Percentiles rank a stretch among this genome's conserved stretches.
These are phyloP conservation scores for Zosterops lateralis DNA, from an alignment of 2,113 vertebrate species.

Conservation along the genomic window DNA sequence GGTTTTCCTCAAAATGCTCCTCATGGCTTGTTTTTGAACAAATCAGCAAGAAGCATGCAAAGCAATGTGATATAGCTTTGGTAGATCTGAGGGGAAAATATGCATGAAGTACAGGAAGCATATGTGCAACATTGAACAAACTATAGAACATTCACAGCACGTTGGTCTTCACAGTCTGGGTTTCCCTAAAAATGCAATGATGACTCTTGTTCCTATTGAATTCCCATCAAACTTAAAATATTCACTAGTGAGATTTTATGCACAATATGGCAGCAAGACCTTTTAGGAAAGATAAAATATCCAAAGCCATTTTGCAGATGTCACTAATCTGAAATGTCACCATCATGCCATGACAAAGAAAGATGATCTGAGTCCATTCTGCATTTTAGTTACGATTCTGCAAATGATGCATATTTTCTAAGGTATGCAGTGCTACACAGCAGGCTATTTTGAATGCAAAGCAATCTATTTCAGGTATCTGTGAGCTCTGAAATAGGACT, in stretches of 20 bases:
- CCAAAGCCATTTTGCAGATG: background rate
- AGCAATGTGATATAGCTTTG: background rate
- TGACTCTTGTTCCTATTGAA: background rate
- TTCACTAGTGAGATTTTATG: background rate
- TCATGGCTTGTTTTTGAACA: background rate
- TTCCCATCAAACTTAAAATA: background rate
- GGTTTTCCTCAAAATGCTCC: background rate
- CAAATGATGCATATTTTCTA: background rate
- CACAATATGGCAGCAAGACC: background rate
- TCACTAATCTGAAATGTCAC: background rate
- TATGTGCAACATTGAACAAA: background rate
- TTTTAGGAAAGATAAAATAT: background rate
- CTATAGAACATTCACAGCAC: background rate
- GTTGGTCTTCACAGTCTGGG: background rate
- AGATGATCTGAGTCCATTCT: background rate
- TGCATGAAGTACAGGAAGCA: background rate
- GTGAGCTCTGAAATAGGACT: constrained; percentile 8
- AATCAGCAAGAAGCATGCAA: background rate
- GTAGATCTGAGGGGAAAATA: background rate
- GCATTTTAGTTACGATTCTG: background rate
- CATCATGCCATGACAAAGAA: background rate
- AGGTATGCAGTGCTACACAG: background rate
- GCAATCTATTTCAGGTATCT: background rate
- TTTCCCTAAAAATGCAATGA: background rate
- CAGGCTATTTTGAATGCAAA: background rate